Evolutionary conservation across 2,888 invertebrate species (phyloP).

Genomic region (Euclidia mi): DNA sequence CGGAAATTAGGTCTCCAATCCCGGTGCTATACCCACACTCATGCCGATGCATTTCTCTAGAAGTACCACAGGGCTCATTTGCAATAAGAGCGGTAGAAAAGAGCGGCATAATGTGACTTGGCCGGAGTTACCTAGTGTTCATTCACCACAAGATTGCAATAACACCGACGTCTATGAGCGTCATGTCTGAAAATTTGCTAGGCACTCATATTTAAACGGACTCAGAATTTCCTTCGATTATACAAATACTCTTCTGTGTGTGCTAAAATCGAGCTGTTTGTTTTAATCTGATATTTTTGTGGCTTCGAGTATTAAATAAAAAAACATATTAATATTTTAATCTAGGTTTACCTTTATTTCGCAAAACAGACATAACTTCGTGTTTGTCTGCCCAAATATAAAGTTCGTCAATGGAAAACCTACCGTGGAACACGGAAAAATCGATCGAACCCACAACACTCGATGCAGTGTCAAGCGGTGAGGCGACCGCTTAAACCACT

Average conservation of each 20-base stretch:
- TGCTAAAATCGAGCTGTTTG: constrained; percentile 1
- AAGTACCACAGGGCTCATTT: constrained; percentile 72
- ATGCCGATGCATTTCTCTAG: constrained; percentile 50
- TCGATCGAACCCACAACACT: no score
- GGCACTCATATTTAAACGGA: constrained; percentile 50
- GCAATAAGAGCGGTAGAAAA: constrained; percentile 75
- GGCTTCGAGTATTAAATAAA: no score
- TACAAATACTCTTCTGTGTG: constrained; percentile 39
- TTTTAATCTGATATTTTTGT: constrained; percentile 10
- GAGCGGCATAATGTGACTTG: constrained; percentile 73
- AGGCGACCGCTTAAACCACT: no score
- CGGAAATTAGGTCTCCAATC: constrained; percentile 63
- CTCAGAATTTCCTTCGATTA: constrained; percentile 50
- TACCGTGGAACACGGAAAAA: no score
- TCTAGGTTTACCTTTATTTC: no score
- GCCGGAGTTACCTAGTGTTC: constrained; percentile 61
- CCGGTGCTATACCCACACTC: constrained; percentile 49
- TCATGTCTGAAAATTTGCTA: constrained; percentile 58
- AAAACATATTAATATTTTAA: no score
- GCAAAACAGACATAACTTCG: no score
- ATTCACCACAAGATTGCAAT: constrained; percentile 65
- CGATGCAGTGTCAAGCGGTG: no score
- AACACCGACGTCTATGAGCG: constrained; percentile 55
- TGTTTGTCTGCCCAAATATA: no score
- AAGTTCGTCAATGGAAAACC: no score